These are phyloP conservation scores for Ceratosolen solmsi DNA, from an alignment of 1,140 invertebrate species.

Conservation along the genomic window DNA sequence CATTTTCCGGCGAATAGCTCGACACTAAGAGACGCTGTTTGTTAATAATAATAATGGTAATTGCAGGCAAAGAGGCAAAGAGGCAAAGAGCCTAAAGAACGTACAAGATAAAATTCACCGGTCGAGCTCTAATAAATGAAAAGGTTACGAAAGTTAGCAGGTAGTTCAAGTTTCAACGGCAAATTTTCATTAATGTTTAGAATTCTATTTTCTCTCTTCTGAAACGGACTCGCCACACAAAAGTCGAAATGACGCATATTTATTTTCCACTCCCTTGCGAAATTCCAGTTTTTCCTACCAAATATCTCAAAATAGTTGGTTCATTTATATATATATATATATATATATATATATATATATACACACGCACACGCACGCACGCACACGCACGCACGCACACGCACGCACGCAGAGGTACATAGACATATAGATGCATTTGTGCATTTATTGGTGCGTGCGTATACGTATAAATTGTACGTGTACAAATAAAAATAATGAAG, in stretches of 20 bases:
- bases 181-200: conserved; percentile 7
- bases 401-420: neutral
- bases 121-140: too few species aligned
- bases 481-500: neutral
- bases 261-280: conserved; percentile 46
- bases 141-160: neutral
- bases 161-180: conserved; percentile 26
- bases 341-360: too few species aligned
- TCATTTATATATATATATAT: too few species aligned
- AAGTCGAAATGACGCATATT: conserved; percentile 33
- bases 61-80: too few species aligned
- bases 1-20: too few species aligned
- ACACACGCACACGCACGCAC: too few species aligned
- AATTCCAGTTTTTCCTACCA: conserved; percentile 47
- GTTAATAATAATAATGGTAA: too few species aligned
- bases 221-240: neutral
- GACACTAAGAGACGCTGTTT: too few species aligned
- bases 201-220: conserved; percentile 36
- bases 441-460: neutral
- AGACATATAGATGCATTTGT: too few species aligned
- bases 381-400: neutral
- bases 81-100: too few species aligned
- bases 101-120: too few species aligned
- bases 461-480: neutral
- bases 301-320: conserved; percentile 41